Percentiles rank a stretch among this genome's conserved stretches.
Conservation (phyloP, 2,113 vertebrate species). For the Chionodraco myersi region DNA sequence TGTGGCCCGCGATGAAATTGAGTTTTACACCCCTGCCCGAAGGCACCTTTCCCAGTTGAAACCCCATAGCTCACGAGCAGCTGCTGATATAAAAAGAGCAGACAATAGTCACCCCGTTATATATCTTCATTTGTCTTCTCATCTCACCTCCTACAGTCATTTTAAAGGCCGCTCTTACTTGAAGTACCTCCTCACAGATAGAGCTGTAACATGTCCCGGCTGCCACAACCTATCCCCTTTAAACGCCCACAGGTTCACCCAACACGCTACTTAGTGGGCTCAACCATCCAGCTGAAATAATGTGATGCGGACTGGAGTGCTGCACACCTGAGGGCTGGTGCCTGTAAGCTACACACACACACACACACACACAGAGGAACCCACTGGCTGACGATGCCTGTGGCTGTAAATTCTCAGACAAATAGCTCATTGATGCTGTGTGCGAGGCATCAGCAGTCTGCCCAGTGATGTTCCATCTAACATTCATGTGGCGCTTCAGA, state of each 20-base stretch:
- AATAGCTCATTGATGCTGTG: conserved; percentile 51
- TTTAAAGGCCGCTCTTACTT: conserved; percentile 26
- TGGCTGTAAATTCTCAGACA: conserved; percentile 63
- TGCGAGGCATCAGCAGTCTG: conserved; percentile 64
- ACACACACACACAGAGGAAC: no score
- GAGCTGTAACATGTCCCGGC: conserved; percentile 33
- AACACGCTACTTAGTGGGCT: conserved; percentile 54
- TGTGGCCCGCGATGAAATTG: no score
- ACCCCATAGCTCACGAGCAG: neutral
- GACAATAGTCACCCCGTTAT: neutral
- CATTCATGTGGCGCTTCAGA: conserved; percentile 68
- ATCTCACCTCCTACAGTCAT: conserved; percentile 5
- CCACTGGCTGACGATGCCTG: conserved; percentile 56
- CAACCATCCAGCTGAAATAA: conserved; percentile 64
- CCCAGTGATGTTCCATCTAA: conserved; percentile 65
- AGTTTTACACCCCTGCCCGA: no score
- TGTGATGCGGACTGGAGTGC: conserved; percentile 50
- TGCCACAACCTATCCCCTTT: conserved; percentile 32
- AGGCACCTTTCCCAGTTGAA: conserved; percentile 14
- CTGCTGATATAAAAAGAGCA: conserved; percentile 1
- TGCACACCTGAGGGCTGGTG: conserved; percentile 46
- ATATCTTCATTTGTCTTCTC: conserved; percentile 27
- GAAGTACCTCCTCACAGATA: conserved; percentile 14
- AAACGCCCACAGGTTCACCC: conserved; percentile 43
- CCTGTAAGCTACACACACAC: conserved; percentile 42